Conservation (phyloP, 2,797 vertebrate genomes). For the Tangara arthus region DNA sequence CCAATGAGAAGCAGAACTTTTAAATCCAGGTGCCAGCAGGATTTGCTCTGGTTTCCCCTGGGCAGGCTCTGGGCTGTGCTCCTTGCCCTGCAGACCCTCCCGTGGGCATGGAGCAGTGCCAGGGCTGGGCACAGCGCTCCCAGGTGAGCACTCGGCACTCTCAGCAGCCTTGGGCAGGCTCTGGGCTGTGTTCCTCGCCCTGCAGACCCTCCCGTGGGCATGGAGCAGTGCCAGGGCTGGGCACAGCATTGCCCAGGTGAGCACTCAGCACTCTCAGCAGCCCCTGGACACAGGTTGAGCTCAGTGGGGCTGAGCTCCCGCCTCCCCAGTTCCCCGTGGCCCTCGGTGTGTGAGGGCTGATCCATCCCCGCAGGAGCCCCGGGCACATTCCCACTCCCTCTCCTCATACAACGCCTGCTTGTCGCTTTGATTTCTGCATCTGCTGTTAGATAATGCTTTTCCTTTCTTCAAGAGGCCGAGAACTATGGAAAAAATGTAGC, state of each 20-base stretch:
- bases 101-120: fast-evolving
- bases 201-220: no score
- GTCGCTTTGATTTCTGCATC: background rate
- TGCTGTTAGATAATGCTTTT: background rate
- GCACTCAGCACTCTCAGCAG: no score
- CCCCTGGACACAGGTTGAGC: background rate
- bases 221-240: no score
- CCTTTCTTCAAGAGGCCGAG: background rate
- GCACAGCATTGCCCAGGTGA: no score
- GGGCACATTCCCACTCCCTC: background rate
- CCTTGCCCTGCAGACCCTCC: no score
- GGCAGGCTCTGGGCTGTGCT: background rate
- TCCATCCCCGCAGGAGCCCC: background rate
- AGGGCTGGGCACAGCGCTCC: no score
- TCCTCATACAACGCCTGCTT: background rate
- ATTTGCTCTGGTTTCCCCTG: fast-evolving
- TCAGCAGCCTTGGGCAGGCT: background rate
- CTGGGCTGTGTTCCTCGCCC: no score
- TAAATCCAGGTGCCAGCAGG: background rate
- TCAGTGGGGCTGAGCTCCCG: background rate
- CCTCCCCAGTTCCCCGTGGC: background rate
- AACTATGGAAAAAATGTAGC: constrained; percentile 60
- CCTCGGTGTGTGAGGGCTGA: background rate
- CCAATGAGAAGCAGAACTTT: fast-evolving
- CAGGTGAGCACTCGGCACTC: fast-evolving